These are phyloP conservation scores for Xyrichtys novacula DNA, from an alignment of 2,797 vertebrate genomes.

Conservation along the genomic window DNA sequence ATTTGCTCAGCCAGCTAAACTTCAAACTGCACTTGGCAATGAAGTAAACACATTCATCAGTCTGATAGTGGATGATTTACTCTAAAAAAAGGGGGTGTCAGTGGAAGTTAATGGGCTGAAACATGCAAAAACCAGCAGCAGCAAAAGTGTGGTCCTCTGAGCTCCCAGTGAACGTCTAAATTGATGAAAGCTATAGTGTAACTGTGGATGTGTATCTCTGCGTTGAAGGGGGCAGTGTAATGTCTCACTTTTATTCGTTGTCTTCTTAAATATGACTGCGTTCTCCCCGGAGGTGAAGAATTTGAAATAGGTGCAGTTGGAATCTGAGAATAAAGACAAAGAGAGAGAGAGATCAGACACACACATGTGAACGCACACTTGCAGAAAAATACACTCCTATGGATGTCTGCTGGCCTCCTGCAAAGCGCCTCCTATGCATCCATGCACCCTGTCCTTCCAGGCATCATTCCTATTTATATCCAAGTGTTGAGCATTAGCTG, in stretches of 20 bases:
- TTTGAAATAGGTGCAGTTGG: constrained; percentile 94
- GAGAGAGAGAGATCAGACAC: constrained; percentile 33
- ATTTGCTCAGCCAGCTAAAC: constrained; percentile 33
- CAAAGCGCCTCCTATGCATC: constrained; percentile 74
- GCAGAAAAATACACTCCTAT: constrained; percentile 33
- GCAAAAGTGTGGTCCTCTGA: constrained; percentile 29
- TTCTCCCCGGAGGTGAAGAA: constrained; percentile 94
- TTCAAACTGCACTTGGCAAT: constrained; percentile 21
- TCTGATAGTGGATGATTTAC: constrained; percentile 51
- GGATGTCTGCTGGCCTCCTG: constrained; percentile 66
- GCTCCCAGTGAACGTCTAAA: constrained; percentile 52
- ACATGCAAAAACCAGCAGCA: constrained; percentile 44
- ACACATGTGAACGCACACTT: constrained; percentile 6
- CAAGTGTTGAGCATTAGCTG: constrained; percentile 70
- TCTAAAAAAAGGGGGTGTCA: constrained; percentile 58
- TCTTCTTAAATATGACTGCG: constrained; percentile 90
- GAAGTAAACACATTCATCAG: constrained; percentile 67
- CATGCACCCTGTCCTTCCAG: constrained; percentile 75
- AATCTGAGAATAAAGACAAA: constrained; percentile 84
- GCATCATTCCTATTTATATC: constrained; percentile 83
- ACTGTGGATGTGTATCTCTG: constrained; percentile 11
- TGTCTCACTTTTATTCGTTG: constrained; percentile 89
- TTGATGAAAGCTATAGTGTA: constrained; percentile 36
- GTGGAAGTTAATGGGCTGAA: constrained; percentile 65
- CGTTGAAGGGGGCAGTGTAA: constrained; percentile 1